A percentile compares a stretch with the other conserved stretches of the same genome.
These are phyloP conservation scores for Ichneumoninae sp. DNA, from an alignment of 2,888 invertebrate species.

Conservation along the genomic window DNA sequence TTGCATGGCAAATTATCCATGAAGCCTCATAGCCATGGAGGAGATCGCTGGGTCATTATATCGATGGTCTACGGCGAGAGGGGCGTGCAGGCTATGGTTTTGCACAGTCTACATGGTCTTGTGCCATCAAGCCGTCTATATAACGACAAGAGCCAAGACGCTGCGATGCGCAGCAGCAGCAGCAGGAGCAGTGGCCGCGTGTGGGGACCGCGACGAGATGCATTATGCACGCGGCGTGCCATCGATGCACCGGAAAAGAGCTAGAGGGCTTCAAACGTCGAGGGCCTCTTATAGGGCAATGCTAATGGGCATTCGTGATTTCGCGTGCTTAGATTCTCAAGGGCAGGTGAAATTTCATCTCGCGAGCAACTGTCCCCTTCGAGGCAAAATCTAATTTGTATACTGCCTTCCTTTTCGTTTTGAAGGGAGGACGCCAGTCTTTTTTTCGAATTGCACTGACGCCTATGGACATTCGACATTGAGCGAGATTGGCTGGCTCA, in stretches of 20 bases:
- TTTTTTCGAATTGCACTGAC: constrained; percentile 19
- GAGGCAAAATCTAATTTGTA: constrained; percentile 74
- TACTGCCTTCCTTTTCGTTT: constrained; percentile 35
- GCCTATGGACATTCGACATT: constrained; percentile 7
- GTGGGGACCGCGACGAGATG: constrained; percentile 40
- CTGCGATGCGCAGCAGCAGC: constrained; percentile 11
- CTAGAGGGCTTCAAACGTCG: constrained; percentile 58
- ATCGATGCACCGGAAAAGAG: constrained; percentile 60
- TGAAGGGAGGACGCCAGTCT: neutral
- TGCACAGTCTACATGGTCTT: neutral
- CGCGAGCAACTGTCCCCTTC: constrained; percentile 76
- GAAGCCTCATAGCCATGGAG: constrained; percentile 26
- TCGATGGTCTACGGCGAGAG: neutral
- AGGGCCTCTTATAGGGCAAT: constrained; percentile 43
- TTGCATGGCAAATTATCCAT: constrained; percentile 31
- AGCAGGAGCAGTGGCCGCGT: neutral
- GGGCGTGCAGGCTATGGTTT: neutral
- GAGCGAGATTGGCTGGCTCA: constrained; percentile 1
- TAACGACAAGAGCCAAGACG: neutral
- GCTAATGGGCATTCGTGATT: constrained; percentile 79
- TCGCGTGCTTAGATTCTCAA: constrained; percentile 78
- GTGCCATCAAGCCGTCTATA: neutral
- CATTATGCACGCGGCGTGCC: constrained; percentile 61
- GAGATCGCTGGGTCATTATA: constrained; percentile 17
- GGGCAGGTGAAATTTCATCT: constrained; percentile 76